Percentiles rank a stretch among this genome's conserved stretches.
Conservation (phyloP, 2,113 vertebrate genomes). For the Gobio gobio region DNA sequence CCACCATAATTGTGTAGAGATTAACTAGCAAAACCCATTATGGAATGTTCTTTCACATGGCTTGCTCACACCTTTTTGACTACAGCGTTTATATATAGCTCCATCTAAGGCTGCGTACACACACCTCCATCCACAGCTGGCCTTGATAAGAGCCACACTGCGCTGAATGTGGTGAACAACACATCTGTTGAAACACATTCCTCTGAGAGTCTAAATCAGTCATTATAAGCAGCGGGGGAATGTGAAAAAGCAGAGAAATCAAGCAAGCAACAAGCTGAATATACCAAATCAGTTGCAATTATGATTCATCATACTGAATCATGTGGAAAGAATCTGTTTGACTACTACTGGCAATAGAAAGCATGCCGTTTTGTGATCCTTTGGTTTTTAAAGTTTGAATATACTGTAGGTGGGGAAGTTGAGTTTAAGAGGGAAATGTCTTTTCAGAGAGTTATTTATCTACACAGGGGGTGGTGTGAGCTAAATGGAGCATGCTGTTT, state of each 20-base stretch:
- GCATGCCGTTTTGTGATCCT: background rate
- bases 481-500: constrained; percentile 25
- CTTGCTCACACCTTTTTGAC: constrained; percentile 1
- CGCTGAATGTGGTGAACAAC: constrained; percentile 30
- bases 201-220: constrained; percentile 37
- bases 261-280: constrained; percentile 2
- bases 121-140: constrained; percentile 45
- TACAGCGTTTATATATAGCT: constrained; percentile 47
- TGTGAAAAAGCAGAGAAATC: constrained; percentile 23
- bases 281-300: background rate
- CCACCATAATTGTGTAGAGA: background rate
- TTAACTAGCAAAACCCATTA: background rate
- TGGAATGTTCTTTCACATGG: background rate
- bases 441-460: background rate
- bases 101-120: constrained; percentile 41
- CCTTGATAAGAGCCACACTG: constrained; percentile 38
- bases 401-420: background rate
- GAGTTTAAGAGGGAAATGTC: background rate
- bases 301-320: background rate
- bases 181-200: constrained; percentile 55
- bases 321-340: background rate
- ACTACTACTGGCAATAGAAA: background rate
- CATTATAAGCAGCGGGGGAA: constrained; percentile 43
- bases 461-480: constrained; percentile 34
- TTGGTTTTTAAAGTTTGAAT: background rate